Conservation (phyloP, 2,888 invertebrate species). For the Chrysodeixis includens region DNA sequence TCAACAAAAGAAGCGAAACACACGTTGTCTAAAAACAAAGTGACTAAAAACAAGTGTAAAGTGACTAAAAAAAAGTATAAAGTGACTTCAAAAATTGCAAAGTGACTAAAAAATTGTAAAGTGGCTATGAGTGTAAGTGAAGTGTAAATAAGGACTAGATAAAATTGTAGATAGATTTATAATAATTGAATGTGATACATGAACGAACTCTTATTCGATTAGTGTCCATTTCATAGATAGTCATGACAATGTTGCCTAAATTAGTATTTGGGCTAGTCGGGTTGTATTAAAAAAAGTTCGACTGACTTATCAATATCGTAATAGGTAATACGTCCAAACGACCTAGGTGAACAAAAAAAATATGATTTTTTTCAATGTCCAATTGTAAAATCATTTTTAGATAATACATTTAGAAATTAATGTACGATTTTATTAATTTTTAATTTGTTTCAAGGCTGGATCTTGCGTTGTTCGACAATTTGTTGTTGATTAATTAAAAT, state of each 20-base stretch:
- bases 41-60: slow-evolving; percentile 29
- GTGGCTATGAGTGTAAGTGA: slow-evolving; percentile 43
- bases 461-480: slow-evolving; percentile 56
- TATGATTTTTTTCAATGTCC: slow-evolving; percentile 67
- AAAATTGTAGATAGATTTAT: slow-evolving; percentile 83
- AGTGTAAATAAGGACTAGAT: slow-evolving; percentile 81
- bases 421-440: slow-evolving; percentile 52
- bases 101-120: slow-evolving; percentile 22
- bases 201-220: slow-evolving; percentile 67
- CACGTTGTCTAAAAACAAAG: slow-evolving; percentile 75
- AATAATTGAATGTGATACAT: slow-evolving; percentile 85
- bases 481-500: slow-evolving; percentile 31
- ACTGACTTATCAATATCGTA: slow-evolving; percentile 80
- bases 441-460: slow-evolving; percentile 57
- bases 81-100: slow-evolving; percentile 34
- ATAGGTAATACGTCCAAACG: slow-evolving; percentile 79
- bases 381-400: slow-evolving; percentile 68
- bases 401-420: slow-evolving; percentile 53
- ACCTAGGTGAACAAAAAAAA: slow-evolving; percentile 63
- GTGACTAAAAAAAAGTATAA: slow-evolving; percentile 45
- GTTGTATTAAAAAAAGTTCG: slow-evolving; percentile 77
- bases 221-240: slow-evolving; percentile 70
- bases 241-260: slow-evolving; percentile 56
- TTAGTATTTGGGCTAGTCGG: slow-evolving; percentile 62
- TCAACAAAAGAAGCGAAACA: slow-evolving; percentile 83